phyloP scores from a whole-genome alignment of 2,888 invertebrate genomes.

The Andrena hattorfiana region DNA sequence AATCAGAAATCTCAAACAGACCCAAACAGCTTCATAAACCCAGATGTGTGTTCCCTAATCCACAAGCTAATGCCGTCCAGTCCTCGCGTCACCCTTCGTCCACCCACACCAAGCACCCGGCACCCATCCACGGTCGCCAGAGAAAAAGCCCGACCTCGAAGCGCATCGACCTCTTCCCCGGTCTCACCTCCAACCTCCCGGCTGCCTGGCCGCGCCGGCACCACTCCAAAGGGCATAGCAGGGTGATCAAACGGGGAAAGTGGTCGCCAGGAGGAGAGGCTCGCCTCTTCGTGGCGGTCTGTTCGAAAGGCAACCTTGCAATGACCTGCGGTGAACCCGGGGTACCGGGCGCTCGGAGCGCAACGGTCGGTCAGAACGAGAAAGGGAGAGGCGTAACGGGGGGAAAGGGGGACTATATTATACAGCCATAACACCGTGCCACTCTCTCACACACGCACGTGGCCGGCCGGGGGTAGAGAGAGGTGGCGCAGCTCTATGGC shows the following conservation, averaged over 20 bases:
- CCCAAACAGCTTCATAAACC: background rate
- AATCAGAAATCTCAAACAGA: no score
- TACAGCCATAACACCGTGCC: constrained; percentile 57
- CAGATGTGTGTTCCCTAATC: background rate
- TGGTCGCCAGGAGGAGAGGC: constrained; percentile 67
- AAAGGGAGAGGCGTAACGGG: constrained; percentile 25
- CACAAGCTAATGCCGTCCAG: background rate
- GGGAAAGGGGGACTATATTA: constrained; percentile 47
- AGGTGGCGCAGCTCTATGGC: constrained; percentile 64
- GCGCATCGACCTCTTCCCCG: constrained; percentile 60
- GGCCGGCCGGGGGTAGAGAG: constrained; percentile 49
- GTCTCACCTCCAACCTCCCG: constrained; percentile 56
- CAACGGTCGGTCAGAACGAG: constrained; percentile 25
- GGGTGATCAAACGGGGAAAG: constrained; percentile 73
- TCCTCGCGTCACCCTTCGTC: constrained; percentile 1
- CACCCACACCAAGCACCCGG: constrained; percentile 15
- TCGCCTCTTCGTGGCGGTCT: constrained; percentile 71
- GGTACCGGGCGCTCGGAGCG: constrained; percentile 57
- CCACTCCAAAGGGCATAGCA: constrained; percentile 61
- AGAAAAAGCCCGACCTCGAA: constrained; percentile 41
- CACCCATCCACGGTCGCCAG: background rate
- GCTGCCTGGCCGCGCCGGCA: constrained; percentile 54
- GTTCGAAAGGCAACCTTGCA: constrained; percentile 82
- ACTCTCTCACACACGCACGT: constrained; percentile 32
- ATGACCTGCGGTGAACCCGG: constrained; percentile 82